Base-by-base conservation (phyloP, 2,888 invertebrate species). In the Oxyteleia sp. region DNA sequence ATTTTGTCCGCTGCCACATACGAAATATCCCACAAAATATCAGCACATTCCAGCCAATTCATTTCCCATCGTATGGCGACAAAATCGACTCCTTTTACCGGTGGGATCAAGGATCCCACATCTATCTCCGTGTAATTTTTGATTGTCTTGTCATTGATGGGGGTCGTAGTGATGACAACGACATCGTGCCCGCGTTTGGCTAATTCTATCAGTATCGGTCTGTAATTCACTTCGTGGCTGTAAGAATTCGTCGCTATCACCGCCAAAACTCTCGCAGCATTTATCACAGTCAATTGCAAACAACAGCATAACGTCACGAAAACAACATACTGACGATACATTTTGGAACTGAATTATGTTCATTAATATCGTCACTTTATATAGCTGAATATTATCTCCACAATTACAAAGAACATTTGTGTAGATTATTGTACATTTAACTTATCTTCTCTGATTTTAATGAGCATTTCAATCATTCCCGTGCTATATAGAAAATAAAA, bases 151-250 rank as follows among this genome's bases (percentile, higher is more conserved):
- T 94, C 92, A 20, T 93, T 92, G 0, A 94, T 86, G 0, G 94
- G 94, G 87, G 94, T 86, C 1, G 94, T 89, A 0, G 95, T 94
- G 23, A 94, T 66, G 0, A 94, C 88, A 0, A 94, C 93, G 0
- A 95, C 55, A 66, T 94, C 89, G 76, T 95, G 95, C 4, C 94
- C 94, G 69, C 93, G 90, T 55, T 90, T 87, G 0, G 93, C 92
- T 43, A 95, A 86, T 41, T 93, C 94, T 13, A 90, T 88, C 87
- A 94, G 93, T 13, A 95, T 87, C 4, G 93, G 92, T 29, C 93
- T 91, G 89, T 91, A 94, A 0, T 93, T 92, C 0, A 93, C 88
- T 88, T 94, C 94, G 80, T 94, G 94, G 83, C 94, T 94, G 75
- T 93, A 92, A 1, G 94, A 94, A 1, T 94, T 93, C 2, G 93